Base-by-base conservation (phyloP, 2,888 invertebrate species). In the Aporophyla nigra region DNA sequence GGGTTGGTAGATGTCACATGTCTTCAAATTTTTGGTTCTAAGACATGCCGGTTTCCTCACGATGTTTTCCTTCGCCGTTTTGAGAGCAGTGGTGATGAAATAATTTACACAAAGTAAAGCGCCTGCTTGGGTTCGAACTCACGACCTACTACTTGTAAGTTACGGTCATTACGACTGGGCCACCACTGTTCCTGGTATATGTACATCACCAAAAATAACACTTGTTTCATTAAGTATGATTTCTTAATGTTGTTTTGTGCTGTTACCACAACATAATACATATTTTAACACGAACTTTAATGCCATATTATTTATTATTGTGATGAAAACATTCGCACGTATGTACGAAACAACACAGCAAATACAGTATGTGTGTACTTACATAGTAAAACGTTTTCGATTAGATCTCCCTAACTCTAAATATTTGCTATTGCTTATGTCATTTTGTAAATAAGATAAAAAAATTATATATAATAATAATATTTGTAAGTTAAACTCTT, bases 371-470 rank as follows among this genome's bases (percentile, higher is more conserved):
- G 10, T 46, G 74, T 54, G 51, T 76, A 27, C 59, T 33, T 14
- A 46, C 21, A 66, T 59, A 59, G 69, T 74, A 78, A 78, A 83
- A 83, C 71, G 76, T 75, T 80, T 83, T 80, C 68, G 40, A 80
- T 85, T 78, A 76, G 80, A 73, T 68, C 46, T 63, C 14, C 51
- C 43, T 62, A 59, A 61, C 59, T 78, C 27, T 56, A 40, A 70
- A 58, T 66, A 66, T 62, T 53, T 71, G 65, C 53, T 65, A 49
- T 80, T 73, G 56, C 61, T 71, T 68, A 56, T 59, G 46, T 62
- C 56, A 82, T 76, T 62, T 73, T 73, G 51, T 71, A 58, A 65
- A 61, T 10, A 61, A 71, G 3, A 33, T 33, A 33, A 33, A 33
- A 33, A 2, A 33, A 33, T 33, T 33, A n/a, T 33, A 3, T 33